phyloP scores from a whole-genome alignment of 2,888 invertebrate species.

The Epinotia demarniana region DNA sequence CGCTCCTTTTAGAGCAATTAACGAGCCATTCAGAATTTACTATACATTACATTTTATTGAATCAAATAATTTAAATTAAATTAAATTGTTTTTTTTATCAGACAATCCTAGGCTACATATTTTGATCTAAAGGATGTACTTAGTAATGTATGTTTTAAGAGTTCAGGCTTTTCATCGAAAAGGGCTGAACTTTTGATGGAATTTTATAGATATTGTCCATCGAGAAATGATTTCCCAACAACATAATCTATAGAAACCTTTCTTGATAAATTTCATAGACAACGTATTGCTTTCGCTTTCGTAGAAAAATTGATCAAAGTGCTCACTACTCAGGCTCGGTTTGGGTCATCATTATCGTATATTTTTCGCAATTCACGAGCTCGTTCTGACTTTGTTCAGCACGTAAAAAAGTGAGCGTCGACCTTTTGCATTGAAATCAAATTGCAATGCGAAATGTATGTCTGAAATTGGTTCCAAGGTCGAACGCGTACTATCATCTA shows the following conservation, averaged over 20 bases:
- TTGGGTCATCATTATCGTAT: neutral
- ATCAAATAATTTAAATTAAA: too few species aligned
- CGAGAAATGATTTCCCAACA: too few species aligned
- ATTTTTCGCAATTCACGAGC: neutral
- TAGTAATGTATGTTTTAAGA: too few species aligned
- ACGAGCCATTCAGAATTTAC: too few species aligned
- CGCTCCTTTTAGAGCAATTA: too few species aligned
- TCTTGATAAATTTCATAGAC: conserved; percentile 57
- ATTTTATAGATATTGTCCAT: too few species aligned
- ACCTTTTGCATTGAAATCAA: neutral
- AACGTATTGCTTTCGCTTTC: conserved; percentile 57
- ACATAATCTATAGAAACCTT: neutral
- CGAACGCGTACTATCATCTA: conserved; percentile 39
- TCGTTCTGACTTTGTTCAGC: neutral
- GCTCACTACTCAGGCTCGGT: conserved; percentile 13
- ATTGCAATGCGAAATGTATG: neutral
- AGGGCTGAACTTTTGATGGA: too few species aligned
- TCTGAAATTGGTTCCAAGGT: conserved; percentile 43
- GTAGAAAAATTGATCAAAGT: conserved; percentile 61
- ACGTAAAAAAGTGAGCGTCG: neutral
- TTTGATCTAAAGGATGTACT: too few species aligned
- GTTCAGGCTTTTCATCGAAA: too few species aligned
- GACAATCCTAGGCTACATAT: too few species aligned
- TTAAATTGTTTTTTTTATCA: too few species aligned
- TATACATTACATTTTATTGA: too few species aligned